Evolutionary conservation across 2,888 invertebrate species (phyloP).

Genomic region (Polyommatus icarus): DNA sequence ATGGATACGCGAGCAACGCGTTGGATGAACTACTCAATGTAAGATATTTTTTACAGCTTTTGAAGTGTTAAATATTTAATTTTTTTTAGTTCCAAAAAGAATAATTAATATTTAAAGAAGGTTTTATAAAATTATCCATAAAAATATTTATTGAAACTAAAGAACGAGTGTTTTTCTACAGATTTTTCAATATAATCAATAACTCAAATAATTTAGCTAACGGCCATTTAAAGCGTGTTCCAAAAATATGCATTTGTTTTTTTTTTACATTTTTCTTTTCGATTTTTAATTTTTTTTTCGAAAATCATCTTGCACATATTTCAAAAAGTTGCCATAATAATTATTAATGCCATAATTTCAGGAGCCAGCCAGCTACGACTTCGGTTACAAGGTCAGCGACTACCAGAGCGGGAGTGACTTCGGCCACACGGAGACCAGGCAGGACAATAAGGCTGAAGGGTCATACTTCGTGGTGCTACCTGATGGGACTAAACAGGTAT

Average conservation of each 20-base stretch:
- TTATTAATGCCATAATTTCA: constrained; percentile 46
- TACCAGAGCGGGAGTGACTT: constrained; percentile 83
- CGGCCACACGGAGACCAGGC: constrained; percentile 83
- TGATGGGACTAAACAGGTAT: constrained; percentile 83
- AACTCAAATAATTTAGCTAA: background rate
- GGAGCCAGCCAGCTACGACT: constrained; percentile 85
- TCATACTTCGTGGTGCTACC: constrained; percentile 84
- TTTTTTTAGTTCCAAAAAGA: background rate
- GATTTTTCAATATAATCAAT: no score
- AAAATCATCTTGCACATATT: background rate
- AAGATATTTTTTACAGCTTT: background rate
- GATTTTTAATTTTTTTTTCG: background rate
- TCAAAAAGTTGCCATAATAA: background rate
- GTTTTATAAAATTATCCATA: no score
- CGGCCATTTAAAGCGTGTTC: background rate
- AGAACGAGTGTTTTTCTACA: no score
- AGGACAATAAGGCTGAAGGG: constrained; percentile 82
- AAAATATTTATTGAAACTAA: no score
- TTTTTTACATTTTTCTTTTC: background rate
- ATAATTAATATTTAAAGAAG: no score
- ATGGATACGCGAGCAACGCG: constrained; percentile 57
- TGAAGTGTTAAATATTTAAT: no score
- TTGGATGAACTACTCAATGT: constrained; percentile 61
- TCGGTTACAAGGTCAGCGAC: constrained; percentile 84
- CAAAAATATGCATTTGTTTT: background rate